Evolutionary conservation across 2,113 vertebrate species (phyloP).

Genomic region (Rhipidura dahli): DNA sequence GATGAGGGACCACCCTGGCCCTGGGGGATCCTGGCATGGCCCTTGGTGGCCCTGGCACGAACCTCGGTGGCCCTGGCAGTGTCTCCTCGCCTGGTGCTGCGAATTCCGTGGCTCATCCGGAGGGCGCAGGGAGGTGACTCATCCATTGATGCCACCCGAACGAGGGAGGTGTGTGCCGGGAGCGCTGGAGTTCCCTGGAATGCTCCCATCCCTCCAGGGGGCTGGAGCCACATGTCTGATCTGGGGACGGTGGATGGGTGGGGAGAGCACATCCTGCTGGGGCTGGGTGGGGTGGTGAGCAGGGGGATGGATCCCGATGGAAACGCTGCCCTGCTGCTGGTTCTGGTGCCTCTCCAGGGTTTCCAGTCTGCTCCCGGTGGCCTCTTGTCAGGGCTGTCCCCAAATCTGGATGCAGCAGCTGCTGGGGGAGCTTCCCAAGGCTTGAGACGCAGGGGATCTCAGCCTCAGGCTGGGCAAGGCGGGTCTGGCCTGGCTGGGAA

Average conservation of each 20-base stretch:
- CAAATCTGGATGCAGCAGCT: not conserved
- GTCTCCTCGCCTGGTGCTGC: too few relatives aligned
- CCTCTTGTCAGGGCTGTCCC: not conserved
- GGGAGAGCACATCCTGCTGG: not conserved
- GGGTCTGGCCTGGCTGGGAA: not conserved
- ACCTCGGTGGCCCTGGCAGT: rapidly evolving
- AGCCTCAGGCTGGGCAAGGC: not conserved
- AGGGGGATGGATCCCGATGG: not conserved
- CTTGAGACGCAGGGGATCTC: not conserved
- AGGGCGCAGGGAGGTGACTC: not conserved
- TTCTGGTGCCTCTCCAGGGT: rapidly evolving
- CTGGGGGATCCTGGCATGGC: rapidly evolving
- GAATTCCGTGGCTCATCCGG: rapidly evolving
- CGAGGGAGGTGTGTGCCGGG: not conserved
- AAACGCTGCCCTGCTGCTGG: rapidly evolving
- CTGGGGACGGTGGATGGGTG: rapidly evolving
- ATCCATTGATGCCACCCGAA: not conserved
- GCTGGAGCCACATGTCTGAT: rapidly evolving
- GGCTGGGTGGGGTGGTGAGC: not conserved
- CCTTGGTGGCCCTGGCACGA: not conserved
- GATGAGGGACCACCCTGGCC: too few relatives aligned
- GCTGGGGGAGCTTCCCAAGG: not conserved
- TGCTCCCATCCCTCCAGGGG: not conserved
- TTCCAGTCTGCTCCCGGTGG: rapidly evolving
- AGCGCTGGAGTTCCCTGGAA: not conserved